These are phyloP conservation scores for Crepidodera aurea DNA, from an alignment of 2,888 invertebrate species.

Conservation along the genomic window DNA sequence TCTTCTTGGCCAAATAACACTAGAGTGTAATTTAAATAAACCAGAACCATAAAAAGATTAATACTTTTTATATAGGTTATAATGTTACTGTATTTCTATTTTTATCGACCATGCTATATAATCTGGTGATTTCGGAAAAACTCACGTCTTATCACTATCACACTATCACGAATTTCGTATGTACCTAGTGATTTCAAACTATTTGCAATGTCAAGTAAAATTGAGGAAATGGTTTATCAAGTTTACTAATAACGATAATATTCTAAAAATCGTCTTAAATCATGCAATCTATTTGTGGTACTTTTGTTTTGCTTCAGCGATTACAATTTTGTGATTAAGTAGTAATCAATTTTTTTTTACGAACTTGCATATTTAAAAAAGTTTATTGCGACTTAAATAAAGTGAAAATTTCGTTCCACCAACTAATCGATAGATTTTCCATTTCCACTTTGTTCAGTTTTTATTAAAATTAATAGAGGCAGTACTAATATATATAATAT, in stretches of 20 bases:
- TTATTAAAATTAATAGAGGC: too few relatives aligned
- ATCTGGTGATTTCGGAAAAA: too few relatives aligned
- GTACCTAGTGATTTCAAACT: not conserved
- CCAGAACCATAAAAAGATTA: too few relatives aligned
- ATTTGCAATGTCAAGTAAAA: not conserved
- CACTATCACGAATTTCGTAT: not conserved
- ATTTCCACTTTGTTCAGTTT: too few relatives aligned
- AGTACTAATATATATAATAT: too few relatives aligned
- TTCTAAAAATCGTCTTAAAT: not conserved
- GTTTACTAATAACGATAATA: not conserved
- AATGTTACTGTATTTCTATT: too few relatives aligned
- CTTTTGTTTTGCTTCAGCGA: not conserved
- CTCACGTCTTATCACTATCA: not conserved
- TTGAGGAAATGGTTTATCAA: not conserved
- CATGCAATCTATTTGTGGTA: not conserved
- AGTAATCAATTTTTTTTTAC: not conserved
- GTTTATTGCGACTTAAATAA: not conserved
- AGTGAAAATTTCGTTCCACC: too few relatives aligned
- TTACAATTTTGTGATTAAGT: not conserved
- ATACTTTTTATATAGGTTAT: too few relatives aligned
- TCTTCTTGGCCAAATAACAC: too few relatives aligned
- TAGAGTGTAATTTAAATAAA: too few relatives aligned
- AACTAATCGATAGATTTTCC: too few relatives aligned
- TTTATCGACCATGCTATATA: too few relatives aligned
- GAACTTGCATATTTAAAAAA: not conserved